phyloP scores from a whole-genome alignment of 2,113 vertebrate species.

The Pomatostomus ruficeps region DNA sequence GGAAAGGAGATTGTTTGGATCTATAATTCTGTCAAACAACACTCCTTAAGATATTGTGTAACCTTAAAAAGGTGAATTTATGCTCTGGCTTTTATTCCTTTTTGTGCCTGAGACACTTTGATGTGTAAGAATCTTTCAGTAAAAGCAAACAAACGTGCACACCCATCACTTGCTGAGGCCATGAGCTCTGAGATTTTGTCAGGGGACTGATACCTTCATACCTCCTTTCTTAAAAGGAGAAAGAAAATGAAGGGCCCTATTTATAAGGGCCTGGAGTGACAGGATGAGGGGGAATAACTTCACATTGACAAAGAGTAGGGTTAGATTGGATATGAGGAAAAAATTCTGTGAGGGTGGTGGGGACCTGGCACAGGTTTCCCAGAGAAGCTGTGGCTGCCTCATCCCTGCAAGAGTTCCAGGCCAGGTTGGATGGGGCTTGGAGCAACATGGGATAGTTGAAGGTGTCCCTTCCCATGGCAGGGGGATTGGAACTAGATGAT shows the following conservation, averaged over 20 bases:
- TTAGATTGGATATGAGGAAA: neutral
- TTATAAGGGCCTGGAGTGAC: neutral
- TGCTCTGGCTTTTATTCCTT: neutral
- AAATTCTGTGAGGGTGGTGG: neutral
- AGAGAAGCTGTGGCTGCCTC: neutral
- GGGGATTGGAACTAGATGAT: neutral
- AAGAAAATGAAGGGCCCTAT: neutral
- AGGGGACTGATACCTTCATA: neutral
- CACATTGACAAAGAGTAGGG: accelerated
- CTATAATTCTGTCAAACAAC: neutral
- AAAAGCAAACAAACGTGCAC: neutral
- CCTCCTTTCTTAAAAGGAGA: neutral
- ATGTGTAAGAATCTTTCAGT: neutral
- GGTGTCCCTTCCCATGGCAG: neutral
- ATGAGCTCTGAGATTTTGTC: neutral
- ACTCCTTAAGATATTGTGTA: neutral
- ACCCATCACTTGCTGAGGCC: neutral
- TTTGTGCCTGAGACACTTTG: neutral
- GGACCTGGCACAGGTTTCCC: neutral
- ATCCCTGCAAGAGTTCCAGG: accelerated
- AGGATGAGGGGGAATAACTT: neutral
- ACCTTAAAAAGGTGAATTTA: neutral
- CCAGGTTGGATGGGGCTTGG: neutral
- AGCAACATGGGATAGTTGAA: neutral
- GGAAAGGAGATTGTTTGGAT: neutral